These are phyloP conservation scores for Xyrichtys novacula DNA, from an alignment of 2,797 vertebrate species.

Conservation along the genomic window DNA sequence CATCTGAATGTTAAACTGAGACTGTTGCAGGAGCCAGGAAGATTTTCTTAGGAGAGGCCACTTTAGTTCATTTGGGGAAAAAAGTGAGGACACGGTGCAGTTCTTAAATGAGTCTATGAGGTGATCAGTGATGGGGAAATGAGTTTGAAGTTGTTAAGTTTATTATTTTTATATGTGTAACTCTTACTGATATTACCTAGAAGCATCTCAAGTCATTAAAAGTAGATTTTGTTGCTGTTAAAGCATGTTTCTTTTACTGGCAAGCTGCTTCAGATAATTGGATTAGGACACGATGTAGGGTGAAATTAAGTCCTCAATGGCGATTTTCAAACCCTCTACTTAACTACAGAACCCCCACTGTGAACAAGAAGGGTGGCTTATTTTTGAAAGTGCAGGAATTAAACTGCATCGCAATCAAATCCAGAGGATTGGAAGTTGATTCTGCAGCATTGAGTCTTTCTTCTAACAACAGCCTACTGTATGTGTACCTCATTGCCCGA, in stretches of 20 bases:
- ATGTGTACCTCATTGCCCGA: conserved; percentile 94
- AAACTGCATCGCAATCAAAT: not conserved
- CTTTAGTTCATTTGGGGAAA: conserved; percentile 30
- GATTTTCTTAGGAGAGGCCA: conserved; percentile 25
- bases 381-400: not conserved
- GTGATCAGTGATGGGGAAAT: conserved; percentile 11
- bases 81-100: not conserved
- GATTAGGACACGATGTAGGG: conserved; percentile 33
- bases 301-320: conserved; percentile 17
- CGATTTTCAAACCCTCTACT: conserved; percentile 20
- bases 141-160: conserved; percentile 12
- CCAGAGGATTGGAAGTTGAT: too few relatives aligned
- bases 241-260: conserved; percentile 2
- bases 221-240: conserved; percentile 3
- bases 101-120: conserved; percentile 3
- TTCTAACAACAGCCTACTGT: too few relatives aligned
- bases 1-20: conserved; percentile 61
- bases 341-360: not conserved
- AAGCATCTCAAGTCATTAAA: conserved; percentile 9
- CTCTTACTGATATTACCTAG: conserved; percentile 13
- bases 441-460: too few relatives aligned
- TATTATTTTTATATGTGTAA: not conserved
- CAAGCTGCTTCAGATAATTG: conserved; percentile 28
- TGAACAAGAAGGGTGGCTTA: not conserved
- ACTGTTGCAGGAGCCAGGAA: conserved; percentile 26